Base-by-base conservation (phyloP, 2,888 invertebrate species). In the Euplexia lucipara region DNA sequence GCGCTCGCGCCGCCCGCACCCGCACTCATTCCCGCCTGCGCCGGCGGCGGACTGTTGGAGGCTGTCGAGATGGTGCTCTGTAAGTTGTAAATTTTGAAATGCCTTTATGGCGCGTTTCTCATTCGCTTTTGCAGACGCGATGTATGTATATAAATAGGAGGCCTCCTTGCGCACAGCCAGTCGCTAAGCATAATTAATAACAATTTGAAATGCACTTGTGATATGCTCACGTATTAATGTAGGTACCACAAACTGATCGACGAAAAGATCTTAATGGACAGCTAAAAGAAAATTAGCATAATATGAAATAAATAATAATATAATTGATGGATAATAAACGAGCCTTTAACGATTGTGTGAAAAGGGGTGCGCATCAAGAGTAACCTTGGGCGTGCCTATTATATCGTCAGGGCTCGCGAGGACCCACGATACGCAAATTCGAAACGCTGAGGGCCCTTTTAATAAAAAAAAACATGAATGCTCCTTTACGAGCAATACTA, bases 1-100 rank as follows among this genome's bases (percentile, higher is more conserved):
- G 95, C 91, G 94, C 96, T 84, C 58, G 89, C 90, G 91, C 91
- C 94, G 86, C 87, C 94, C 85, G 96, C 93, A 84, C 96, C 95
- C 89, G 95, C 95, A 92, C 96, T 92, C 95, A 95, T 92, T 80
- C 95, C 93, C 93, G 96, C 90, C 96, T 95, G 94, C 93, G 96
- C 94, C 91, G 96, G 95, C 90, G 97, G 96, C 89, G 97, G 96
- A 92, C 97, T 96, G 95, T 96, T 96, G 92, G 96, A 96, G 95
- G 96, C 97, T 96, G 97, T 97, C 95, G 97, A 96, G 95, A 96
- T 96, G 96, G 95, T 94, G 94, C 95, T 95, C 95, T 95, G 95
- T 93, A 95, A 95, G 95, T 95, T 94, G 91, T 88, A 94, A 95
- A 95, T 93, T 94, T 94, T 94, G 91, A 94, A 95, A 94, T 94